Conservation (phyloP, 35 echinoderm and acorn worm species). For the Stichopus chloronotus region DNA sequence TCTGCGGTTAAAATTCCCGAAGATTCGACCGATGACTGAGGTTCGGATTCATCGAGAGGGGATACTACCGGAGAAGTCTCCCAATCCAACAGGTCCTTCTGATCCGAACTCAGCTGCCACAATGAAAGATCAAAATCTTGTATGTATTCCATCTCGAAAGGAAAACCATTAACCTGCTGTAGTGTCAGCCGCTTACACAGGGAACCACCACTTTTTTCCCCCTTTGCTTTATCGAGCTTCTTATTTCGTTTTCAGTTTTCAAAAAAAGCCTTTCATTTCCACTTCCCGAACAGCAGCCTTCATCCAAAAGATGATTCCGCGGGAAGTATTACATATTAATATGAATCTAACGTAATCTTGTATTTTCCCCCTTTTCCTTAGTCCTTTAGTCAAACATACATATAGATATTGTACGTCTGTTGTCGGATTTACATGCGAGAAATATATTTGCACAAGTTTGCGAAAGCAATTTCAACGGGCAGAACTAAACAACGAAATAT, state of each 20-base stretch:
- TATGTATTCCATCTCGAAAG: constrained; percentile 87
- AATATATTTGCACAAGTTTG: no score
- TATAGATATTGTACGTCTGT: no score
- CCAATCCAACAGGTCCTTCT: constrained; percentile 65
- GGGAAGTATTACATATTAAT: no score
- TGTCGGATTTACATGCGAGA: no score
- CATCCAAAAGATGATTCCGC: not conserved
- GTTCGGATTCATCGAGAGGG: constrained; percentile 15
- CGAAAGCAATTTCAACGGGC: no score
- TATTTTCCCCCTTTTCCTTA: no score
- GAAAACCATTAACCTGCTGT: constrained; percentile 15
- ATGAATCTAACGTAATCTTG: no score
- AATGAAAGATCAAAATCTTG: constrained; percentile 85
- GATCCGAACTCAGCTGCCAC: constrained; percentile 72
- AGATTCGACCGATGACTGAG: constrained; percentile 5
- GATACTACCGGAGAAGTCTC: constrained; percentile 42
- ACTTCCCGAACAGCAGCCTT: not conserved
- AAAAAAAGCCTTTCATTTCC: not conserved
- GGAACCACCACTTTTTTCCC: no score
- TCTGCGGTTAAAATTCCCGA: constrained; percentile 15
- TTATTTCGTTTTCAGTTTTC: not conserved
- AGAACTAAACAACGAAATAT: no score
- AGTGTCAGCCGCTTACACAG: not conserved
- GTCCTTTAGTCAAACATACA: no score
- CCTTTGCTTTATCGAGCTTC: not conserved